phyloP scores from a whole-genome alignment of 2,888 invertebrate species.

The Calliphora vomitoria region DNA sequence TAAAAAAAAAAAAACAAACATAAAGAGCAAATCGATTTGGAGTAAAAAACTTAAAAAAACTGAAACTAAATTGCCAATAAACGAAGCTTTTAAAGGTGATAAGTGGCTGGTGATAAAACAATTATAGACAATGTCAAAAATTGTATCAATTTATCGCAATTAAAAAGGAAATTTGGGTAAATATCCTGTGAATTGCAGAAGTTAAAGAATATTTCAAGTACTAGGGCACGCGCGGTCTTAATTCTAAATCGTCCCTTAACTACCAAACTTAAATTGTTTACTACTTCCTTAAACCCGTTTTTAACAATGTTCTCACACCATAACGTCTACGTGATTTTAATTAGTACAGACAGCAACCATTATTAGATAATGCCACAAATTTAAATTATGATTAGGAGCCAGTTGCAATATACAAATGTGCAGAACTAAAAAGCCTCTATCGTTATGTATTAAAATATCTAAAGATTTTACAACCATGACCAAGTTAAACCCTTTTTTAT shows the following conservation, averaged over 20 bases:
- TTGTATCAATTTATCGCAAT: not conserved
- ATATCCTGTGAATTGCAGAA: too few species aligned
- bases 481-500: not conserved
- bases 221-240: too few species aligned
- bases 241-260: too few species aligned
- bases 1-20: not conserved
- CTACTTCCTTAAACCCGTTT: not conserved
- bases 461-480: not conserved
- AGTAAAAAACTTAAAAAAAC: slow-evolving; percentile 22
- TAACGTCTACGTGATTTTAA: not conserved
- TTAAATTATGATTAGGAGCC: not conserved
- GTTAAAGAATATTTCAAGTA: too few species aligned
- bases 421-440: not conserved
- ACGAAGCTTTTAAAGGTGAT: slow-evolving; percentile 46
- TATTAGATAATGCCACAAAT: not conserved
- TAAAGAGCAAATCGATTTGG: not conserved
- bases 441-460: not conserved
- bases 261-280: too few species aligned
- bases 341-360: slow-evolving; percentile 1
- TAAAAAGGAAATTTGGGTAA: too few species aligned
- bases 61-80: slow-evolving; percentile 27
- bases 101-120: slow-evolving; percentile 56
- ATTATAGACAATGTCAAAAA: slow-evolving; percentile 14
- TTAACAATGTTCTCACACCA: not conserved
- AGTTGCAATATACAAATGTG: not conserved